A percentile compares a stretch with the other conserved stretches of the same genome.
phyloP scores from a whole-genome alignment of 2,797 vertebrate species.

The Sardinella longiceps region DNA sequence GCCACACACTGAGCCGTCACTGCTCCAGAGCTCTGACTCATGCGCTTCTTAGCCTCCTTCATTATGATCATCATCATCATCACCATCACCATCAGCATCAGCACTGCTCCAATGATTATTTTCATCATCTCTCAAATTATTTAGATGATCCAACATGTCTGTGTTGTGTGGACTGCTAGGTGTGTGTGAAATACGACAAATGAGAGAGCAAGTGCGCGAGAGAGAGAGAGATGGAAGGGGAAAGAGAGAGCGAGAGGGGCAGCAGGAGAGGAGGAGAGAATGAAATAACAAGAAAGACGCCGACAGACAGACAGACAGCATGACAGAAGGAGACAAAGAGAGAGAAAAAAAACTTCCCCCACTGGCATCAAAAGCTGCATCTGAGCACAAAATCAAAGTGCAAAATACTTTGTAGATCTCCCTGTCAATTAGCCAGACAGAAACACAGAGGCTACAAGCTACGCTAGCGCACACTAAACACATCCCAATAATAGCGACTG shows the following conservation, averaged over 20 bases:
- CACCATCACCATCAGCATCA: neutral
- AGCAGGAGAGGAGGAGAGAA: neutral
- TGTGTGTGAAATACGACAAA: neutral
- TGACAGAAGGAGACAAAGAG: neutral
- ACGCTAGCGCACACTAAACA: neutral
- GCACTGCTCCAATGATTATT: neutral
- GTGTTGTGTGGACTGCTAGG: neutral
- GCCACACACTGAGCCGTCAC: neutral
- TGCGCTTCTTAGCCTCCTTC: neutral
- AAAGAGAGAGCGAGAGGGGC: neutral
- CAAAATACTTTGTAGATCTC: neutral
- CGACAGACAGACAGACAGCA: neutral
- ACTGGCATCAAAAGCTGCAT: slow-evolving; percentile 2
- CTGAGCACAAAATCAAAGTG: neutral
- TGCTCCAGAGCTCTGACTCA: slow-evolving; percentile 7
- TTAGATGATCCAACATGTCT: neutral
- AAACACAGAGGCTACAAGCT: neutral
- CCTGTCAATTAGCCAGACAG: neutral
- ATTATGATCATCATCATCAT: neutral
- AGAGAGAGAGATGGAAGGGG: neutral
- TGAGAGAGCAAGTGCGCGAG: neutral
- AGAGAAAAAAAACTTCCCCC: neutral
- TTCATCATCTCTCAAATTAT: neutral
- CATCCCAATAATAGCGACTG: neutral
- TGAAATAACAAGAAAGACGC: neutral